A percentile compares a stretch with the other conserved stretches of the same genome.
phyloP scores from a whole-genome alignment of 2,888 invertebrate genomes.

The Loripinus fragilis region DNA sequence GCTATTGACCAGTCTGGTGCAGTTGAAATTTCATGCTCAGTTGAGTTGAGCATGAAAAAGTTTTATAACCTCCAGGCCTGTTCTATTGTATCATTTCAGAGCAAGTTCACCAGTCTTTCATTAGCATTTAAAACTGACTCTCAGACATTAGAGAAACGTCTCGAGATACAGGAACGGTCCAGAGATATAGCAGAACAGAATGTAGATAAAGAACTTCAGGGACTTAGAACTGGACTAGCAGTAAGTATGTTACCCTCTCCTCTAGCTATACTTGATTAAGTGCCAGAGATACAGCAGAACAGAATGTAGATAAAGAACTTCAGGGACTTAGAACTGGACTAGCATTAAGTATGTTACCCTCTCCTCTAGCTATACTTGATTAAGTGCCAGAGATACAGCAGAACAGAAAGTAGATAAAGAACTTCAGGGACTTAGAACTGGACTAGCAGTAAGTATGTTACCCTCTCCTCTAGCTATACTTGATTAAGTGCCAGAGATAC shows the following conservation, averaged over 20 bases:
- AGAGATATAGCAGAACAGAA: constrained; percentile 87
- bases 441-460: constrained; percentile 80
- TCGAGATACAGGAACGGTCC: constrained; percentile 86
- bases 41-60: no score
- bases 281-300: constrained; percentile 87
- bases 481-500: constrained; percentile 86
- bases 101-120: constrained; percentile 86
- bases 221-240: constrained; percentile 83
- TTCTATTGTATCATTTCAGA: constrained; percentile 81
- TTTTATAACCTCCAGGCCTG: no score
- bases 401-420: constrained; percentile 86
- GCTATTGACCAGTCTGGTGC: no score
- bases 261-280: no score
- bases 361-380: no score
- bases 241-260: constrained; percentile 77
- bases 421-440: constrained; percentile 84
- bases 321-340: constrained; percentile 83
- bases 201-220: constrained; percentile 85
- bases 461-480: no score
- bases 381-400: constrained; percentile 86
- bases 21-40: no score
- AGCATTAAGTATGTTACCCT: constrained; percentile 79
- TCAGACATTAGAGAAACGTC: constrained; percentile 85
- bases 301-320: constrained; percentile 86
- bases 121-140: constrained; percentile 87